phyloP scores from a whole-genome alignment of 2,113 vertebrate genomes.

The Alectura lathami region DNA sequence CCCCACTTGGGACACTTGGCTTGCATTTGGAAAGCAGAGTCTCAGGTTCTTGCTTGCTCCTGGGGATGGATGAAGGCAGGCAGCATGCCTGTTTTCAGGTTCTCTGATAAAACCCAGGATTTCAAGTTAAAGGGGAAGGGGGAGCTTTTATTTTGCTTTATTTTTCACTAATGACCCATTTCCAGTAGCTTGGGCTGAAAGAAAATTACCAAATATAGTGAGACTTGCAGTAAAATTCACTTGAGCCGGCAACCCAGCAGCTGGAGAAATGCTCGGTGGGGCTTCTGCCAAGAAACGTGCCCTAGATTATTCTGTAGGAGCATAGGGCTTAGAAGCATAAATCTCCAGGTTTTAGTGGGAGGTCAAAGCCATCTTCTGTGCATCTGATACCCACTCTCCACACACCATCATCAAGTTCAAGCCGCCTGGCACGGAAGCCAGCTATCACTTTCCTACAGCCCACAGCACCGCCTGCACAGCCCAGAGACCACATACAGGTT shows the following conservation, averaged over 20 bases:
- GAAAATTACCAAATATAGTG: slow-evolving; percentile 53
- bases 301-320: slow-evolving; percentile 42
- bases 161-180: slow-evolving; percentile 51
- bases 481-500: neutral
- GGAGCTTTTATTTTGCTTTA: neutral
- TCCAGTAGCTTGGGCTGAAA: slow-evolving; percentile 47
- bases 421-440: neutral
- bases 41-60: neutral
- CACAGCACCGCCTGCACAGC: neutral
- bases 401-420: neutral
- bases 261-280: slow-evolving; percentile 45
- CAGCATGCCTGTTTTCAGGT: neutral
- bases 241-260: neutral
- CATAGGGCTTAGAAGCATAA: neutral
- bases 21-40: neutral
- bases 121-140: neutral
- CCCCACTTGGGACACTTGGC: neutral
- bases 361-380: slow-evolving; percentile 9
- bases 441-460: neutral
- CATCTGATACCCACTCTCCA: neutral
- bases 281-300: slow-evolving; percentile 22
- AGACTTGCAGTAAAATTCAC: slow-evolving; percentile 40
- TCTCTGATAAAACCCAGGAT: neutral
- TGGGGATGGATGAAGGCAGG: neutral
- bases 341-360: neutral